Conservation (phyloP, 2,888 invertebrate species). For the Pyrochroa serraticornis region DNA sequence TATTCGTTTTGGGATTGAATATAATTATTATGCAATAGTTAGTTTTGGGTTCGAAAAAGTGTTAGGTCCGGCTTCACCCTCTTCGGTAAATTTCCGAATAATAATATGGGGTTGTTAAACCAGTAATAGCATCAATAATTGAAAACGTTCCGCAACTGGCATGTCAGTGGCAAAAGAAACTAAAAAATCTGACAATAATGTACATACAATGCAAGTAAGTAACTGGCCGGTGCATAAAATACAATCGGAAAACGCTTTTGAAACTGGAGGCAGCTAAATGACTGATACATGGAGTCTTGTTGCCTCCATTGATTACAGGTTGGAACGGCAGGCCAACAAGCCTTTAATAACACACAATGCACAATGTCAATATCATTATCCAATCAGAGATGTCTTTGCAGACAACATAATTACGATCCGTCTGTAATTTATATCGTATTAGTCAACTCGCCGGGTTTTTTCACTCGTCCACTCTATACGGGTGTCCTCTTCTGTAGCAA, state of each 20-base stretch:
- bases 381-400: conserved; percentile 59
- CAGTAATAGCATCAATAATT: no score
- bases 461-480: conserved; percentile 41
- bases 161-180: background rate
- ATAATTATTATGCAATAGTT: no score
- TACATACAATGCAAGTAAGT: conserved; percentile 17
- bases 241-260: conserved; percentile 25
- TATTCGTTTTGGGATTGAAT: no score
- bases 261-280: conserved; percentile 45
- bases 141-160: background rate
- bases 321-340: conserved; percentile 47
- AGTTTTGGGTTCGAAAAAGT: no score
- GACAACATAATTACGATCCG: conserved; percentile 56
- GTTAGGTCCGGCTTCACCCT: no score
- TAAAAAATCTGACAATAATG: background rate
- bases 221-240: conserved; percentile 25
- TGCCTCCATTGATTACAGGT: conserved; percentile 51
- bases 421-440: conserved; percentile 59
- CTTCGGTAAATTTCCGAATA: no score
- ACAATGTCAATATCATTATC: conserved; percentile 60
- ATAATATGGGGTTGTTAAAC: no score
- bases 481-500: conserved; percentile 48
- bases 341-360: conserved; percentile 56
- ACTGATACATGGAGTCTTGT: conserved; percentile 40
- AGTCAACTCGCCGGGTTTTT: conserved; percentile 49